phyloP scores from a whole-genome alignment of 2,113 vertebrate species.

The Tyrannus savana region DNA sequence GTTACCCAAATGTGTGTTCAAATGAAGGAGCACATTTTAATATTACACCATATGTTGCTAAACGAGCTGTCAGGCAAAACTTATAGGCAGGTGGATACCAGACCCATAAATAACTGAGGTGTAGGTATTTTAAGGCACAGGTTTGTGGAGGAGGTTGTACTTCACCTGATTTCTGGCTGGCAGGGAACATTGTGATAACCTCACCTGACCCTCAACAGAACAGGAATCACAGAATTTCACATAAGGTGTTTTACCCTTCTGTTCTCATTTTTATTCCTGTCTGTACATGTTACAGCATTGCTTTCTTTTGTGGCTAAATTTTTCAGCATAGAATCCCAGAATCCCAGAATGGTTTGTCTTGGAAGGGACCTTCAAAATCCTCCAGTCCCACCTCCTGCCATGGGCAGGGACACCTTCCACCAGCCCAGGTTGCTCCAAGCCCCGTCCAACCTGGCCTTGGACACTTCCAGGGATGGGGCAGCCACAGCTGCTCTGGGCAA shows the following conservation, averaged over 20 bases:
- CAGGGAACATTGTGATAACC: background rate
- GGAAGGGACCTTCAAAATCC: background rate
- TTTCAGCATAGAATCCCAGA: background rate
- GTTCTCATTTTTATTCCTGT: background rate
- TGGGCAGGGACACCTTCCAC: background rate
- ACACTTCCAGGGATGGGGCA: background rate
- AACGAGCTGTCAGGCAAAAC: background rate
- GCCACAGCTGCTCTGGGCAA: background rate
- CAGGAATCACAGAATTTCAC: background rate
- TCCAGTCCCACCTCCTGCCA: background rate
- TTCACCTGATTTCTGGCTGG: background rate
- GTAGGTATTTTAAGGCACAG: background rate
- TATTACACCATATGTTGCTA: background rate
- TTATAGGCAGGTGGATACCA: background rate
- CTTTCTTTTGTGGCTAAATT: background rate
- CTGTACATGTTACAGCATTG: background rate
- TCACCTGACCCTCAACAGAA: background rate
- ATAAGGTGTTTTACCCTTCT: background rate
- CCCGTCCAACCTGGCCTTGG: background rate
- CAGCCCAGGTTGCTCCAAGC: background rate
- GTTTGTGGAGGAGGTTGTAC: background rate
- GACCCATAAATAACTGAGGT: background rate
- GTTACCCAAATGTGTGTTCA: background rate
- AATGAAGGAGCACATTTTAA: background rate
- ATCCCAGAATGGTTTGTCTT: background rate